Evolutionary conservation across 2,797 vertebrate species (phyloP).

Genomic region (Garrulus glandarius): DNA sequence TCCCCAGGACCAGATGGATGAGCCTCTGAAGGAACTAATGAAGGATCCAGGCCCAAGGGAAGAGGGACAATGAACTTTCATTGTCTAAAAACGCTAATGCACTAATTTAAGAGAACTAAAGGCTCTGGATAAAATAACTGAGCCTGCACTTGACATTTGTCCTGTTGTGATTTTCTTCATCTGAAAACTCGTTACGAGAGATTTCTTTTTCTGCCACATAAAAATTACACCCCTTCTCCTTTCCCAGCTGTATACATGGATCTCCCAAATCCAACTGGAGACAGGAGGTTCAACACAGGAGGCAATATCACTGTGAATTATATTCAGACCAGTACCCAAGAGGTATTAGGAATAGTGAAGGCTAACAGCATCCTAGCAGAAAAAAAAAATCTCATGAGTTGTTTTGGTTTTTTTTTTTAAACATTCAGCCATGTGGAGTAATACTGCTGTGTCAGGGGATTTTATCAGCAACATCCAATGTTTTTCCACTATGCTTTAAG

Average conservation of each 20-base stretch:
- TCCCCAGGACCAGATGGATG: slow-evolving; percentile 31
- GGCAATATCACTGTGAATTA: neutral
- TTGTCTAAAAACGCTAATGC: neutral
- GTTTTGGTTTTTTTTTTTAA: neutral
- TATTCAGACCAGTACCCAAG: neutral
- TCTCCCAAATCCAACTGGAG: neutral
- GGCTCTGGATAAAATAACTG: neutral
- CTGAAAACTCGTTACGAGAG: neutral
- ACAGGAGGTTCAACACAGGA: neutral
- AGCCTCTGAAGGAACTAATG: slow-evolving; percentile 53
- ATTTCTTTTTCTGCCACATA: neutral
- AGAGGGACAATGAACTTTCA: neutral
- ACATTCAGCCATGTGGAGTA: neutral
- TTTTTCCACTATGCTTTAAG: neutral
- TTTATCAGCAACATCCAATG: neutral
- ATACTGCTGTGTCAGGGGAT: neutral
- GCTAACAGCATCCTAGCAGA: neutral
- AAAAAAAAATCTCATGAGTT: neutral
- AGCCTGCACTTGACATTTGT: neutral
- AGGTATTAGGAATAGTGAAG: neutral
- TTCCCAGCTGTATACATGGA: neutral
- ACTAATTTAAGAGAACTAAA: neutral
- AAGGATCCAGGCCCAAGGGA: slow-evolving; percentile 16
- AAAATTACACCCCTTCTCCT: neutral
- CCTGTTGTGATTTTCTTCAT: neutral